Percentiles rank a stretch among this genome's conserved stretches.
Conservation (phyloP, 2,797 vertebrate species). For the Sarcophilus harrisii region DNA sequence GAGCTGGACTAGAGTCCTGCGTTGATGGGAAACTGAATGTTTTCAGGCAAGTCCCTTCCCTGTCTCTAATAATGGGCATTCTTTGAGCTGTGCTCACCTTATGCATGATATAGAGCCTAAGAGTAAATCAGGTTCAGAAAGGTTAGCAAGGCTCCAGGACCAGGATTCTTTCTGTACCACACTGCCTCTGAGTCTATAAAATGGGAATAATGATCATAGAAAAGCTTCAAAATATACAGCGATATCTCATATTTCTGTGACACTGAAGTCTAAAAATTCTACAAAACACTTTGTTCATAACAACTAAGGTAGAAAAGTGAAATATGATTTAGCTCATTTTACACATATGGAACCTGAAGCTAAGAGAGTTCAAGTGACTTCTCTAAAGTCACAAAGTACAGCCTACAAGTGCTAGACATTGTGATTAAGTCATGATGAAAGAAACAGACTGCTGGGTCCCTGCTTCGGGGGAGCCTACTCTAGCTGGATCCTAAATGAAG, state of each 20-base stretch:
- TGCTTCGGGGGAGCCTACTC: neutral
- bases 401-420: neutral
- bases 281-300: neutral
- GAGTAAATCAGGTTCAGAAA: neutral
- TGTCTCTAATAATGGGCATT: neutral
- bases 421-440: neutral
- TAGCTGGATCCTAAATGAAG: neutral
- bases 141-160: neutral
- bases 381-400: neutral
- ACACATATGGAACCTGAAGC: neutral
- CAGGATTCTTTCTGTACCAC: neutral
- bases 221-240: neutral
- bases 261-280: neutral
- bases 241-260: neutral
- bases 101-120: neutral
- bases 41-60: neutral
- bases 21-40: neutral
- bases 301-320: neutral
- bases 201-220: neutral
- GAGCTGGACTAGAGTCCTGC: neutral
- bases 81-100: neutral
- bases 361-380: neutral
- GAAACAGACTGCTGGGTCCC: neutral
- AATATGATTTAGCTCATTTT: neutral
- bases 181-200: neutral